Evolutionary conservation across 2,113 vertebrate genomes (phyloP), one percentile per base, ranked within the genome.

Genomic region (Perognathus longimembris): DNA sequence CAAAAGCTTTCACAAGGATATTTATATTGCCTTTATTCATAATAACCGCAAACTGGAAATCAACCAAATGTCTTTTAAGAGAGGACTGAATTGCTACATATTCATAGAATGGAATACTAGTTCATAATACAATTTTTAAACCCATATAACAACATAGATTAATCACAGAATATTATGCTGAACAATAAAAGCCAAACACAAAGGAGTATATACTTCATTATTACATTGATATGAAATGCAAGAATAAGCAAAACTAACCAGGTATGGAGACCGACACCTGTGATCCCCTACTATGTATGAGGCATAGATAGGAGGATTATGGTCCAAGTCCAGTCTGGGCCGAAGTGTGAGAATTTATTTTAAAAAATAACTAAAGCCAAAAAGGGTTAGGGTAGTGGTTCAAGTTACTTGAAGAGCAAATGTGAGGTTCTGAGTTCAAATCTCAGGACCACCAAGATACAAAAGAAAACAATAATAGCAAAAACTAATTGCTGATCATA

Each of bases 31-130:
- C 30, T 87, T 50, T 42, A 42, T 28, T 86, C 28, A 71, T 54
- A 85, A 64, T 63, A 69, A 84, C 26, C 2, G 5, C 59, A 54
- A 95, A 73, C 40, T 87, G 14, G 50, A 91, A 91, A 75, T 32
- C 38, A 89, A 89, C 24, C 50, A 89, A 91, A 82, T 74, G 2
- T 42, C 24, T 92, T 59, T 90, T 80, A 80, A 67, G 30, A 85
- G 74, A 85, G 88, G 70, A 54, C 20, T 80, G 22, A 57, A 57
- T 90, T n/a, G 32, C 10, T 2, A 7, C 73, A 34, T 71, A 63
- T 21, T 84, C 18, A 67, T 21, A 80, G 21, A n/a, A 26, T 92
- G 59, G 30, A 90, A 85, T 85, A 85, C 14, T n/a, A 90, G 54
- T 73, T 18, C 63, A 42, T 15, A 84, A 57, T 66, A 69, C 88